Percentiles rank a stretch among this genome's conserved stretches.
These are phyloP conservation scores for Cuculus canorus DNA, from an alignment of 2,797 vertebrate species.

Conservation along the genomic window DNA sequence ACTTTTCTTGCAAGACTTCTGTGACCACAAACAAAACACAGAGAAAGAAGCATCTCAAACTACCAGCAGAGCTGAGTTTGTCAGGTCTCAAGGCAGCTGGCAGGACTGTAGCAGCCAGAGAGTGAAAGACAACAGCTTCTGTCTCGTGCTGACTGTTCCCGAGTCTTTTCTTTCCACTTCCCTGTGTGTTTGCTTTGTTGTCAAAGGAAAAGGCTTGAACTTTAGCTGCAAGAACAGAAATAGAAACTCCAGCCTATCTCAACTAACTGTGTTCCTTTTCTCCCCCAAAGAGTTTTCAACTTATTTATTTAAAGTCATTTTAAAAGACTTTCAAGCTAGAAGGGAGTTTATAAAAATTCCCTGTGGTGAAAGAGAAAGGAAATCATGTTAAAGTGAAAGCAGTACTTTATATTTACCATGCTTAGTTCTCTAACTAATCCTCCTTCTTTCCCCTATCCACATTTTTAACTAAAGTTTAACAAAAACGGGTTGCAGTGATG, in stretches of 20 bases:
- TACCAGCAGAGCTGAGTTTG: neutral
- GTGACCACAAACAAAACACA: neutral
- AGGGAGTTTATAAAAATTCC: neutral
- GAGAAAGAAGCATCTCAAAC: neutral
- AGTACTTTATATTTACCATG: neutral
- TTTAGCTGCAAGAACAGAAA: neutral
- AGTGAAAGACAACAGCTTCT: neutral
- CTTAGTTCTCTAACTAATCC: neutral
- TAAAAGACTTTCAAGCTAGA: neutral
- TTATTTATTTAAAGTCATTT: neutral
- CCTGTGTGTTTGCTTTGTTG: neutral
- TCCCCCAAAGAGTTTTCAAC: neutral
- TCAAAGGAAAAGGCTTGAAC: neutral
- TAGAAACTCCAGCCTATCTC: neutral
- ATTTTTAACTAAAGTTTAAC: neutral
- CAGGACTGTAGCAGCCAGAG: neutral
- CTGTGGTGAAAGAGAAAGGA: neutral
- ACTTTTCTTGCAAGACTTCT: neutral
- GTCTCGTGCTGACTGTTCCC: conserved; percentile 9
- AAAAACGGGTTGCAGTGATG: neutral
- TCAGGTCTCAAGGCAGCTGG: neutral
- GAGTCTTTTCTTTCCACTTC: neutral
- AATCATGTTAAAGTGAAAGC: neutral
- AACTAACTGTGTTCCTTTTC: neutral
- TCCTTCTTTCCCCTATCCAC: neutral